Percentiles rank a stretch among this genome's conserved stretches.
phyloP scores from a whole-genome alignment of 2,113 vertebrate species.

The Capreolus pygargus region DNA sequence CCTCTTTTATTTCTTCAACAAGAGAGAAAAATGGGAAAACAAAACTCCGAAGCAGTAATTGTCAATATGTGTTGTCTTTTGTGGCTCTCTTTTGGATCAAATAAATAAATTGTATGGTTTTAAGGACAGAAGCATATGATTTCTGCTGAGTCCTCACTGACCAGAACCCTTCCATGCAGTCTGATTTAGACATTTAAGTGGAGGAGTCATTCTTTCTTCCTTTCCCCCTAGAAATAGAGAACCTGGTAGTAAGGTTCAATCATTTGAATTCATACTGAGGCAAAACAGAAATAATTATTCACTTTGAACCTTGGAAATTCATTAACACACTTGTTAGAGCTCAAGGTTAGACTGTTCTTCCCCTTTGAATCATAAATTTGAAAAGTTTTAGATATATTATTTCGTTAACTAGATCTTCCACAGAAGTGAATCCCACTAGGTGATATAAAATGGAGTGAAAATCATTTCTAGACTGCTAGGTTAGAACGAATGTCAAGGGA shows the following conservation, averaged over 20 bases:
- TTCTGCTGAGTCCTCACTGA: slow-evolving; percentile 77
- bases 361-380: slow-evolving; percentile 33
- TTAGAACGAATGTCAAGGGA: not conserved
- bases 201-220: slow-evolving; percentile 78
- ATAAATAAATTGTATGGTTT: slow-evolving; percentile 87
- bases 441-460: slow-evolving; percentile 1
- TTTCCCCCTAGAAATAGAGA: slow-evolving; percentile 81
- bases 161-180: slow-evolving; percentile 73
- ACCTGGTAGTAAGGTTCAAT: slow-evolving; percentile 78
- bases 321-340: slow-evolving; percentile 65
- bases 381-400: slow-evolving; percentile 55
- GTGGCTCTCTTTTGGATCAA: slow-evolving; percentile 78
- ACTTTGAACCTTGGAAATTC: slow-evolving; percentile 68
- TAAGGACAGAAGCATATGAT: slow-evolving; percentile 84
- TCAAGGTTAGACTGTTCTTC: slow-evolving; percentile 10
- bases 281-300: slow-evolving; percentile 76
- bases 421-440: slow-evolving; percentile 19
- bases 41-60: slow-evolving; percentile 71
- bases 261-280: slow-evolving; percentile 77
- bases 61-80: slow-evolving; percentile 81
- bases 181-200: slow-evolving; percentile 81
- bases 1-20: slow-evolving; percentile 75
- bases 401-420: slow-evolving; percentile 42
- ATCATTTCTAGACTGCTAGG: slow-evolving; percentile 14
- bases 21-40: slow-evolving; percentile 75